Base-by-base conservation (phyloP, 2,113 vertebrate species). In the Corythaeola cristata region DNA sequence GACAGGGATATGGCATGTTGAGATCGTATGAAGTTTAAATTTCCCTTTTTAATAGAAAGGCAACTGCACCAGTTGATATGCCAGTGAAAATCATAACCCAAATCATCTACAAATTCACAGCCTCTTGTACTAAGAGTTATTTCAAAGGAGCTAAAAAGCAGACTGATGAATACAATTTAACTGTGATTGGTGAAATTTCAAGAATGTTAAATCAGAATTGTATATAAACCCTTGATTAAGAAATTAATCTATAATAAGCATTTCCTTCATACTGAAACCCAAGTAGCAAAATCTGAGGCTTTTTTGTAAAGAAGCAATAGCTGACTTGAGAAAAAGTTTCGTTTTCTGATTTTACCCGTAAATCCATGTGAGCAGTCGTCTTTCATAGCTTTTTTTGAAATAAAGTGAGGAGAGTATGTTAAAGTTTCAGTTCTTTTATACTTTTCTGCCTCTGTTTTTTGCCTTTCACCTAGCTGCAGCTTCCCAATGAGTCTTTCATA, bases 191-290 rank as follows among this genome's bases (percentile, higher is more conserved):
- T 88, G 75, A 91, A 85, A 74, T 83, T 95, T 77, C 79, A 62
- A 95, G 92, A 87, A 83, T 91, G n/a, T 52, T 73, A 66, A 82
- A 78, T 88, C 85, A 72, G 47, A 97, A 96, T 89, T 97, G 53
- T 72, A 89, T 52, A 78, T 53, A 89, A 63, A 88, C 62, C 64
- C 50, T 76, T 90, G 87, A 92, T 95, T 85, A 96, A 85, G 68
- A 96, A 96, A 97, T 85, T 92, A 74, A 94, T 92, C 59, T 96
- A 90, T 93, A 92, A 88, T 20, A 92, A 94, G 24, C 16, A 56
- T 75, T 93, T 74, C 49, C 93, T 91, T 96, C 85, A 35, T 91
- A 74, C 52, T 77, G 53, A 94, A 95, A 71, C 15, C 28, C 35
- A 84, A 94, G 67, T 41, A 83, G 52, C 37, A 91, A 92, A 91